phyloP scores from a whole-genome alignment of 2,888 invertebrate species.

The Synanthedon vespiformis region DNA sequence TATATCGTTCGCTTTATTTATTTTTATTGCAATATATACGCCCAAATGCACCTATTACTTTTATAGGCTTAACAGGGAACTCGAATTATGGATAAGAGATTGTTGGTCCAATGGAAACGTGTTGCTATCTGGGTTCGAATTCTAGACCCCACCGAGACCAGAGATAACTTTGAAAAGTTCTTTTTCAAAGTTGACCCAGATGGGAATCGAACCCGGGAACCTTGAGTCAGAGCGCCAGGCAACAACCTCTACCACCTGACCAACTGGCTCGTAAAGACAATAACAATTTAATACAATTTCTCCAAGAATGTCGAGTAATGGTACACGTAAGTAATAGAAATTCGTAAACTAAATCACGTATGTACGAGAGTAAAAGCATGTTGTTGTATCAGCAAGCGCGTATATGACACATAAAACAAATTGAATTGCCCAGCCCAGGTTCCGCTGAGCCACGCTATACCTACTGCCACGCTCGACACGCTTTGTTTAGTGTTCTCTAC shows the following conservation, averaged over 20 bases:
- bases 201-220: too few species aligned
- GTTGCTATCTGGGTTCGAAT: too few species aligned
- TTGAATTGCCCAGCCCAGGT: constrained; percentile 39
- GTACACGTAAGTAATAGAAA: background rate
- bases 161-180: too few species aligned
- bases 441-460: constrained; percentile 24
- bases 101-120: too few species aligned
- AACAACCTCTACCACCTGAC: too few species aligned
- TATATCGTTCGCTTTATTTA: constrained; percentile 57
- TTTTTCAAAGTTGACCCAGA: too few species aligned
- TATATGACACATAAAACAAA: constrained; percentile 44
- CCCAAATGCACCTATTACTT: constrained; percentile 51
- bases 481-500: constrained; percentile 30
- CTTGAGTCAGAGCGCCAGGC: too few species aligned
- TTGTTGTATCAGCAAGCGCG: constrained; percentile 9
- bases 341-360: constrained; percentile 3
- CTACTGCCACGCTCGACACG: constrained; percentile 8
- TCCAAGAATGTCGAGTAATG: too few species aligned
- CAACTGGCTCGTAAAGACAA: too few species aligned
- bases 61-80: constrained; percentile 23
- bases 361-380: constrained; percentile 5
- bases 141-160: too few species aligned
- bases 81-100: too few species aligned
- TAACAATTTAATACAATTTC: too few species aligned
- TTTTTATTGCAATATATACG: constrained; percentile 50